Conservation (phyloP, 2,888 invertebrate genomes). For the Scaptomyza caliginosa region DNA sequence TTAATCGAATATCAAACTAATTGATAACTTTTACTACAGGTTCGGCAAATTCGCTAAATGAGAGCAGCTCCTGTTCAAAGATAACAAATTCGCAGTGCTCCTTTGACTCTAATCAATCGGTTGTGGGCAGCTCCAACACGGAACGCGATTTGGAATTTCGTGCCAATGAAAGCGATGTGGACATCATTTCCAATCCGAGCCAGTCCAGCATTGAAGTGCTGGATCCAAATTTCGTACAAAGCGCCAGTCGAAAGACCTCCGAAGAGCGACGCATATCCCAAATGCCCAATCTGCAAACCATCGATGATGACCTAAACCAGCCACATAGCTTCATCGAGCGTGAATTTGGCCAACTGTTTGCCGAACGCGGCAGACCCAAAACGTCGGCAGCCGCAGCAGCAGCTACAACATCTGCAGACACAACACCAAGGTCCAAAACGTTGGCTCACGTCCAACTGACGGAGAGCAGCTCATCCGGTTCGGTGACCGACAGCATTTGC, state of each 20-base stretch:
- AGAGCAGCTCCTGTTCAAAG: conserved; percentile 84
- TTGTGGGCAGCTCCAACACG: conserved; percentile 83
- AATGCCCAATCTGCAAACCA: conserved; percentile 84
- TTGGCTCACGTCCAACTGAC: conserved; percentile 84
- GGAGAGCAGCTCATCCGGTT: conserved; percentile 87
- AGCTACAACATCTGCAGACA: conserved; percentile 3
- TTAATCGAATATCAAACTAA: background rate
- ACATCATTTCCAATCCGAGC: conserved; percentile 89
- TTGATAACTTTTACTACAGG: conserved; percentile 68
- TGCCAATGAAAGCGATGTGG: conserved; percentile 87
- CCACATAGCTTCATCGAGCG: conserved; percentile 69
- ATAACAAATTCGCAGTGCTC: conserved; percentile 83
- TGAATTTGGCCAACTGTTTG: conserved; percentile 54
- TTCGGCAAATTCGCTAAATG: conserved; percentile 84
- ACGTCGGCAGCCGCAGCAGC: background rate
- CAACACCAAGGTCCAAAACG: conserved; percentile 31
- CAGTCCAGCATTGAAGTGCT: conserved; percentile 89
- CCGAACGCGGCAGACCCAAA: conserved; percentile 15
- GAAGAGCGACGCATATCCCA: conserved; percentile 85
- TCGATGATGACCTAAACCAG: conserved; percentile 81
- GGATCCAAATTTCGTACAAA: conserved; percentile 80
- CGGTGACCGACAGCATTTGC: conserved; percentile 87
- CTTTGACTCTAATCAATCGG: conserved; percentile 84
- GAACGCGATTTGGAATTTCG: conserved; percentile 81
- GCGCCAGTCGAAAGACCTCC: conserved; percentile 81